Evolutionary conservation across 1,140 invertebrate species (phyloP), one percentile per base, ranked within the genome.

Genomic region (Tachypleus tridentatus): DNA sequence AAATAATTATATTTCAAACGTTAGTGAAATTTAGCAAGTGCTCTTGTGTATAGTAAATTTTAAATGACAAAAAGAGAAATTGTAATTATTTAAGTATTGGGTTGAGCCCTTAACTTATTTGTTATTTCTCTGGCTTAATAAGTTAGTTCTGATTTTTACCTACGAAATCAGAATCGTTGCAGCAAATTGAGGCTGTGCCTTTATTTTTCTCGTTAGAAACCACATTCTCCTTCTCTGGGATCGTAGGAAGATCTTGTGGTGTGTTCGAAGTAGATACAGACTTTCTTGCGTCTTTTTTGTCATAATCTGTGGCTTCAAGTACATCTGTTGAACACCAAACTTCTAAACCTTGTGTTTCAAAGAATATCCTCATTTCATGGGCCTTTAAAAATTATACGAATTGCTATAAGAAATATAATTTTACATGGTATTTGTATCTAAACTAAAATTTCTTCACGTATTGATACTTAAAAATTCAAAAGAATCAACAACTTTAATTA

Each of bases 241-340:
- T 71, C 3, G 69, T 69, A n/a, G 68, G 63, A n/a, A 67, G 60
- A 50, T 68, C 62, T 47, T 56, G 56, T 8, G 68, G 70, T 58
- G 69, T 29, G 29, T 29, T 62, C n/a, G 70, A 61, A 10, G 54
- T 62, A 10, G 53, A 51, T 9, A 4, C 6, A 5, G 56, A 29
- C 29, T 29, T 29, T 29, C 29, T 29, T 29, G 29, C 29, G 29
- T 29, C 29, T 29, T 29, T 29, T 29, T 29, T 29, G 29, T 29
- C 8, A 47, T 61, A 53, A 29, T 49, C 49, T 29, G 29, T 29
- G 49, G 9, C 48, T 48, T 70, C 68, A 4, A 57, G 9, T 49
- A 71, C 51, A 60, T 75, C 72, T 57, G 68, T 71, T 0, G 75
- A 76, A 65, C 75, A 73, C 76, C 76, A 77, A n/a, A 76, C 72